These are phyloP conservation scores for Xenus cinereus DNA, from an alignment of 2,113 vertebrate genomes.

Conservation along the genomic window DNA sequence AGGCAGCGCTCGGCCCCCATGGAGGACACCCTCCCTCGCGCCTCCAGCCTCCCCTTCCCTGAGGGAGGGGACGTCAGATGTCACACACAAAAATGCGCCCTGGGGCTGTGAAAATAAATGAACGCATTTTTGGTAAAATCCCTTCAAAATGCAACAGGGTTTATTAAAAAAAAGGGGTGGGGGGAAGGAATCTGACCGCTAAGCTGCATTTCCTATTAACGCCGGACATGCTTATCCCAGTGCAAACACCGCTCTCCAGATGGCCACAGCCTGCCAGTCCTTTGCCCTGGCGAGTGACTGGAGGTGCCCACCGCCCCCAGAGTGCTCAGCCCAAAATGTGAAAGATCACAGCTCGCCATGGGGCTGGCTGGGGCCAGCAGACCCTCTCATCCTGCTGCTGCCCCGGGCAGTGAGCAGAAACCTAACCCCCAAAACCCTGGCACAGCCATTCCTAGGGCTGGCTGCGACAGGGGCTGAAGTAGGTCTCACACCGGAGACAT, in stretches of 20 bases:
- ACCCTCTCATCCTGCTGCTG: not conserved
- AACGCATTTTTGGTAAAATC: slow-evolving; percentile 64
- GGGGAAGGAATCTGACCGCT: not conserved
- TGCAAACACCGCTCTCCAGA: slow-evolving; percentile 4
- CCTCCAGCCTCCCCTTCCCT: not conserved
- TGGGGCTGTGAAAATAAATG: slow-evolving; percentile 58
- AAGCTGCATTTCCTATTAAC: slow-evolving; percentile 57
- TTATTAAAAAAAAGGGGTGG: slow-evolving; percentile 18
- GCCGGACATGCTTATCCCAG: slow-evolving; percentile 18
- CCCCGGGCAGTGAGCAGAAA: not conserved
- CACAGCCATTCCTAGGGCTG: not conserved
- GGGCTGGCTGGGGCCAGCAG: not conserved
- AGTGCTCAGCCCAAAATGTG: not conserved
- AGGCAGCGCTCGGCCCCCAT: rapidly evolving
- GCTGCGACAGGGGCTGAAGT: not conserved
- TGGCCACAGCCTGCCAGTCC: not conserved
- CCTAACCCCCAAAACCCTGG: not conserved
- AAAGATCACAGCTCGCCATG: not conserved
- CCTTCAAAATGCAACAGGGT: slow-evolving; percentile 53
- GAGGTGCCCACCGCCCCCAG: not conserved
- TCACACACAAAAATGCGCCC: slow-evolving; percentile 40
- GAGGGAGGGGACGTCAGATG: not conserved
- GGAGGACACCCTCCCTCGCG: not conserved
- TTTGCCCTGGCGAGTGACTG: rapidly evolving
- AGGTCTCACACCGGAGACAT: not conserved